phyloP scores from a whole-genome alignment of 2,113 vertebrate genomes.

The Saimiri boliviensis region DNA sequence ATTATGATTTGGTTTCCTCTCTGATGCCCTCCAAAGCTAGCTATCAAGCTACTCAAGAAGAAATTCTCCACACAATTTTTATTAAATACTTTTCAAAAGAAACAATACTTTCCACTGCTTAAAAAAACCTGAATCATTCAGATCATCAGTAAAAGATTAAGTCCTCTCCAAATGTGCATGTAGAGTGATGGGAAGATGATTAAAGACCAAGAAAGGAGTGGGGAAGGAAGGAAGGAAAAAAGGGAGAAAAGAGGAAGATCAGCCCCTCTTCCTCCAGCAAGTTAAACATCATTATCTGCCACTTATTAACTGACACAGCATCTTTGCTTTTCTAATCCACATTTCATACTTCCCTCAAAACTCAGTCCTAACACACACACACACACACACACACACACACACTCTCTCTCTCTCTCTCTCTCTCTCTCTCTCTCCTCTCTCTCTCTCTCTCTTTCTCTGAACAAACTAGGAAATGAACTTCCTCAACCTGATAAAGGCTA shows the following conservation, averaged over 20 bases:
- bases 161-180: background rate
- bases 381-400: background rate
- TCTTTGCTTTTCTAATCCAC: background rate
- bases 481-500: background rate
- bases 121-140: background rate
- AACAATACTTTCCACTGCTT: background rate
- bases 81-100: background rate
- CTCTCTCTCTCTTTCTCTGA: background rate
- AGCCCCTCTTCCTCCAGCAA: background rate
- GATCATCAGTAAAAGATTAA: background rate
- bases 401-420: background rate
- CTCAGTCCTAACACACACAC: background rate
- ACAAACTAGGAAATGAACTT: background rate
- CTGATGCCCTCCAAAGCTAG: background rate
- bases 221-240: background rate
- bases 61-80: background rate
- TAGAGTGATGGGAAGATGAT: background rate
- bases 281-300: background rate
- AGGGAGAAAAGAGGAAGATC: background rate
- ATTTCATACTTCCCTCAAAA: slow-evolving; percentile 37
- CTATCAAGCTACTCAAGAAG: background rate
- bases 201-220: background rate
- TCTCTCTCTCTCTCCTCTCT: background rate
- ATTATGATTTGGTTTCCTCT: background rate
- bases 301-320: background rate